phyloP scores from a whole-genome alignment of 2,888 invertebrate genomes.

The Drosophila incognita region DNA sequence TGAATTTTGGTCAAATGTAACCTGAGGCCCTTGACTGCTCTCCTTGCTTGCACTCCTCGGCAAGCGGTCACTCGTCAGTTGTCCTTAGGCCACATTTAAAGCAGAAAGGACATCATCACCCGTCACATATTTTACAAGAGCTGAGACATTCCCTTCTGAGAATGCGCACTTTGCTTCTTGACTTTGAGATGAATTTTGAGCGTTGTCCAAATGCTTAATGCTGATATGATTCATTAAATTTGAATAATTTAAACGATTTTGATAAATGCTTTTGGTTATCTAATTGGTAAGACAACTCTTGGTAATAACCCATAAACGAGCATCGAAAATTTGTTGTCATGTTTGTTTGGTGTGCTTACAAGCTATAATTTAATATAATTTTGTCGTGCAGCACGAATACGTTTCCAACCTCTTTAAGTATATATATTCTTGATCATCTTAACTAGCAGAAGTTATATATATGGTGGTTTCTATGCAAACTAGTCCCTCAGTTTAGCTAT shows the following conservation, averaged over 20 bases:
- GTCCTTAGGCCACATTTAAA: slow-evolving; percentile 38
- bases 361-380: too few species aligned
- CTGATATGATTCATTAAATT: neutral
- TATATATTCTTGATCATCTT: too few species aligned
- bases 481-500: neutral
- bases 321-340: too few species aligned
- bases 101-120: slow-evolving; percentile 41
- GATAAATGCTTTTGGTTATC: neutral
- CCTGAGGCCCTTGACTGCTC: slow-evolving; percentile 64
- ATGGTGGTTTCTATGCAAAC: neutral
- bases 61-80: slow-evolving; percentile 48
- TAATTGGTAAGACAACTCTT: neutral
- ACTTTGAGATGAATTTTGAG: neutral
- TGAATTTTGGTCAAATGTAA: slow-evolving; percentile 75
- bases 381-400: too few species aligned
- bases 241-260: neutral
- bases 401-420: too few species aligned
- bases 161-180: neutral
- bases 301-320: neutral
- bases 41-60: slow-evolving; percentile 3
- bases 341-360: too few species aligned
- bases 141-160: slow-evolving; percentile 40
- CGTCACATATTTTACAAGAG: slow-evolving; percentile 33
- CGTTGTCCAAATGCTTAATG: neutral
- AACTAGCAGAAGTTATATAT: too few species aligned